phyloP scores from a whole-genome alignment of 2,888 invertebrate species.

The Mactromeris polynyma region DNA sequence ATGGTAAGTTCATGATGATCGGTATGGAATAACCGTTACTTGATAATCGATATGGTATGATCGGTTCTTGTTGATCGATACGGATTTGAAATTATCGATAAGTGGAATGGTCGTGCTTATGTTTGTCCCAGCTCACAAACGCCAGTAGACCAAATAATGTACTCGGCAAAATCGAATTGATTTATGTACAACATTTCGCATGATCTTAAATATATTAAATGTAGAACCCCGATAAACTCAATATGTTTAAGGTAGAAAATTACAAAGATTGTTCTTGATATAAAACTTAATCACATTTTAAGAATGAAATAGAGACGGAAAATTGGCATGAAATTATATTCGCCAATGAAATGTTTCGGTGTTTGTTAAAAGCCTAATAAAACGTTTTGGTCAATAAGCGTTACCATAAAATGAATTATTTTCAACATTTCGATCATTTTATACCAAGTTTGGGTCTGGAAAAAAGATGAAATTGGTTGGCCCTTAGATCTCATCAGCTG shows the following conservation, averaged over 20 bases:
- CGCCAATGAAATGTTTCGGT: not conserved
- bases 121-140: not conserved
- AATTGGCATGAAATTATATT: not conserved
- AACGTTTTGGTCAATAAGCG: slow-evolving; percentile 26
- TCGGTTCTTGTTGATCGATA: too few species aligned
- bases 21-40: too few species aligned
- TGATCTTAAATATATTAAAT: not conserved
- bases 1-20: too few species aligned
- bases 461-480: slow-evolving; percentile 26
- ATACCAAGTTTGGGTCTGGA: slow-evolving; percentile 27
- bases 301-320: not conserved
- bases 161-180: not conserved
- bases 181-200: not conserved
- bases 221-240: not conserved
- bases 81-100: too few species aligned
- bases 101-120: not conserved
- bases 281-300: not conserved
- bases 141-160: not conserved
- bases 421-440: slow-evolving; percentile 37
- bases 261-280: not conserved
- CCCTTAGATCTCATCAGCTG: slow-evolving; percentile 18
- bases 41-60: too few species aligned
- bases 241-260: slow-evolving; percentile 15
- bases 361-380: slow-evolving; percentile 21
- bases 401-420: slow-evolving; percentile 30